Evolutionary conservation across 2,797 vertebrate species (phyloP).

Genomic region (Paedocypris micromegethes): DNA sequence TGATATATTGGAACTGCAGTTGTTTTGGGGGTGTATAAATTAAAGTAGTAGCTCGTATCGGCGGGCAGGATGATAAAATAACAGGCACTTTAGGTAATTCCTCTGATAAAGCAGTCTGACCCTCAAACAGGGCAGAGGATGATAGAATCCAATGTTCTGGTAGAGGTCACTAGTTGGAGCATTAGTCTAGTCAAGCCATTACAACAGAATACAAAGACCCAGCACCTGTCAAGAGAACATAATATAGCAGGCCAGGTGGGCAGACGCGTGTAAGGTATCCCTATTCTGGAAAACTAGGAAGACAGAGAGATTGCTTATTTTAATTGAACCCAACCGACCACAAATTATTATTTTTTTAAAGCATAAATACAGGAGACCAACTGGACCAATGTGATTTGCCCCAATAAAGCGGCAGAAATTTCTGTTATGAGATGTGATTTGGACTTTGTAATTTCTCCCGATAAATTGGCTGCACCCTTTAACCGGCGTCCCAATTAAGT

Average conservation of each 20-base stretch:
- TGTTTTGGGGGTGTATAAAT: slow-evolving; percentile 85
- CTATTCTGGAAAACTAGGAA: slow-evolving; percentile 2
- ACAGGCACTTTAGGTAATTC: slow-evolving; percentile 97
- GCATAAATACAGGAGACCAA: too few species aligned
- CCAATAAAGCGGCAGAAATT: too few species aligned
- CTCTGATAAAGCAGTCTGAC: slow-evolving; percentile 85
- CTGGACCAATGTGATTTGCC: too few species aligned
- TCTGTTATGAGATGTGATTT: too few species aligned
- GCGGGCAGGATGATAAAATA: slow-evolving; percentile 92
- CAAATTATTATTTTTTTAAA: too few species aligned
- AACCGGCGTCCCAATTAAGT: too few species aligned
- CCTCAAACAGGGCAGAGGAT: slow-evolving; percentile 62
- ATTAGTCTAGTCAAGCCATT: slow-evolving; percentile 80
- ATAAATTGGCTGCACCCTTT: too few species aligned
- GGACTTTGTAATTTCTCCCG: too few species aligned
- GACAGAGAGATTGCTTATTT: too few species aligned
- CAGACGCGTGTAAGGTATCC: slow-evolving; percentile 14
- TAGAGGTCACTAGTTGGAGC: slow-evolving; percentile 77
- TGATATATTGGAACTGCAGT: slow-evolving; percentile 84
- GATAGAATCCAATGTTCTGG: slow-evolving; percentile 90
- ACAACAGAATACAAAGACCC: slow-evolving; percentile 51
- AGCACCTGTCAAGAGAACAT: slow-evolving; percentile 52
- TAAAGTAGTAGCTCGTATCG: slow-evolving; percentile 81
- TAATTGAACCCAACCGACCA: too few species aligned
- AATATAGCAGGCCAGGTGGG: slow-evolving; percentile 46